Conservation (phyloP, 2,113 vertebrate species). For the Prietella phreatophila region DNA sequence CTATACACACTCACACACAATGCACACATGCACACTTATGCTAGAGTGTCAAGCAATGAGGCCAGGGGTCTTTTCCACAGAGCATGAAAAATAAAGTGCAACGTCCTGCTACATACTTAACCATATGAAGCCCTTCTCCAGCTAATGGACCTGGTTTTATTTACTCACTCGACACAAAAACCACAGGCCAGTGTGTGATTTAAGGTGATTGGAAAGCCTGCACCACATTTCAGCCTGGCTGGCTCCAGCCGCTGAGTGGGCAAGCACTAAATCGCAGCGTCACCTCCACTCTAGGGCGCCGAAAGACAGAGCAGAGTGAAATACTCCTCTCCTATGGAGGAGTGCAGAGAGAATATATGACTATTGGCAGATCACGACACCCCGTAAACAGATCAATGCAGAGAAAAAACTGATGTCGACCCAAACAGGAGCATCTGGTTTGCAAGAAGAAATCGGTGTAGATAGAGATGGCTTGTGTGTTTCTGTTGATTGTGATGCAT, state of each 20-base stretch:
- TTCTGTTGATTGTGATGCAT: neutral
- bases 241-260: constrained; percentile 44
- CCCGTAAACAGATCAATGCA: constrained; percentile 40
- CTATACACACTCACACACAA: neutral
- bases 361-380: constrained; percentile 10
- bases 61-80: constrained; percentile 15
- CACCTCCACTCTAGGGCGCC: constrained; percentile 20
- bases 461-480: neutral
- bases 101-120: constrained; percentile 19
- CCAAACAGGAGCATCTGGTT: constrained; percentile 16
- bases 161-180: constrained; percentile 22
- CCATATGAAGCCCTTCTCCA: constrained; percentile 24
- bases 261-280: constrained; percentile 47
- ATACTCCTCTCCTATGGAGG: constrained; percentile 37
- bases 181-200: constrained; percentile 36
- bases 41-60: neutral
- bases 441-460: neutral
- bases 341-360: constrained; percentile 28
- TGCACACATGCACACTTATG: neutral
- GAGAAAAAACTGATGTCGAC: constrained; percentile 14
- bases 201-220: constrained; percentile 52
- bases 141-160: constrained; percentile 33
- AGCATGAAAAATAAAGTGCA: constrained; percentile 5
- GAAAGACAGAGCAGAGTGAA: constrained; percentile 40
- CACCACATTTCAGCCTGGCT: constrained; percentile 21